Percentiles rank a stretch among this genome's conserved stretches.
These are phyloP conservation scores for Aphidius colemani DNA, from an alignment of 2,888 invertebrate genomes.

Conservation along the genomic window DNA sequence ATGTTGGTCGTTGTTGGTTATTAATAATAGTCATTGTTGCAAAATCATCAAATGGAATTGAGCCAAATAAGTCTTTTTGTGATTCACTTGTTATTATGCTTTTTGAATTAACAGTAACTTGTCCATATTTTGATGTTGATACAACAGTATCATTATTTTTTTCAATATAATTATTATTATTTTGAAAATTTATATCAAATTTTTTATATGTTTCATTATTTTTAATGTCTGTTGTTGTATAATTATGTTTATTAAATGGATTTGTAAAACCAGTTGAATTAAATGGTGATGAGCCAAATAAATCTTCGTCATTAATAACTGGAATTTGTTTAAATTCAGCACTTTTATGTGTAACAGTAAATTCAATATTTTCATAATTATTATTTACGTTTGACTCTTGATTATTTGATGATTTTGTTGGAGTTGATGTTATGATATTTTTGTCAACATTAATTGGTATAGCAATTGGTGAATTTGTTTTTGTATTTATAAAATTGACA, in stretches of 20 bases:
- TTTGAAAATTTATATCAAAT: neutral
- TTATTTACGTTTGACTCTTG: conserved; percentile 14
- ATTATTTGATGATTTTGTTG: conserved; percentile 11
- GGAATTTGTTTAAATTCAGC: neutral
- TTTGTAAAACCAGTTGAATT: conserved; percentile 50
- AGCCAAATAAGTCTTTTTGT: conserved; percentile 55
- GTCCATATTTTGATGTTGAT: conserved; percentile 46
- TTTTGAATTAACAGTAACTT: conserved; percentile 51
- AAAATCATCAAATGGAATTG: conserved; percentile 56
- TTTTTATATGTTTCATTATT: conserved; percentile 10
- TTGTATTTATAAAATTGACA: conserved; percentile 37
- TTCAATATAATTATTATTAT: conserved; percentile 23
- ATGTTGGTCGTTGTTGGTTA: conserved; percentile 47
- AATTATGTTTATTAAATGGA: conserved; percentile 45
- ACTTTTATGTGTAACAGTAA: conserved; percentile 21
- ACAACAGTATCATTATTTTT: conserved; percentile 16
- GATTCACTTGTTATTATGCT: conserved; percentile 26
- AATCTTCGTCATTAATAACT: conserved; percentile 47
- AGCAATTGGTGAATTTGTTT: conserved; percentile 42
- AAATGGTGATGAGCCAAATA: conserved; percentile 59
- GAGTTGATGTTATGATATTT: neutral
- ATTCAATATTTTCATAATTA: conserved; percentile 39
- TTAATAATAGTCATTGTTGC: conserved; percentile 43
- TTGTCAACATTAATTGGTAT: conserved; percentile 18
- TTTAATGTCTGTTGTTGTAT: conserved; percentile 7